Percentiles rank a stretch among this genome's conserved stretches.
phyloP scores from a whole-genome alignment of 2,888 invertebrate species.

The Stegophylla sp. region DNA sequence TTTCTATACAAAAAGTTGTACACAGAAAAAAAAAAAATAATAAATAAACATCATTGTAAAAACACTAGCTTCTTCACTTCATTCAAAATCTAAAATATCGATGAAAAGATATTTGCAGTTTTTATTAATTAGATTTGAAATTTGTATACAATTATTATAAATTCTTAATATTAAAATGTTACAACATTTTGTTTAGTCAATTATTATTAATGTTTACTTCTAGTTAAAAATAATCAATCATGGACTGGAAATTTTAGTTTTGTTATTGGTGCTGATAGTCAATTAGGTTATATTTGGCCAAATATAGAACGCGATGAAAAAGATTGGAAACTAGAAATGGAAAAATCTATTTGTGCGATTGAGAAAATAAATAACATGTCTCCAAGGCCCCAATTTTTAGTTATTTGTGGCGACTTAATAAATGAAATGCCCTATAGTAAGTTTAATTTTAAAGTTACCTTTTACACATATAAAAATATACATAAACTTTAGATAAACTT shows the following conservation, averaged over 20 bases:
- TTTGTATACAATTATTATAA: no score
- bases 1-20: no score
- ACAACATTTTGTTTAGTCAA: no score
- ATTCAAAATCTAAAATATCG: no score
- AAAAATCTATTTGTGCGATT: slow-evolving; percentile 64
- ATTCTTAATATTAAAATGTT: no score
- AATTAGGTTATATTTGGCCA: slow-evolving; percentile 66
- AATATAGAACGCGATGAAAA: slow-evolving; percentile 61
- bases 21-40: no score
- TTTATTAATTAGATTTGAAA: no score
- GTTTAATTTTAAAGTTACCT: not conserved
- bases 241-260: slow-evolving; percentile 67
- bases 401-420: slow-evolving; percentile 68
- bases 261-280: slow-evolving; percentile 67
- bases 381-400: slow-evolving; percentile 66
- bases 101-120: no score
- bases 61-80: no score
- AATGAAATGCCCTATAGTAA: slow-evolving; percentile 65
- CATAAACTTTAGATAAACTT: slow-evolving; percentile 40
- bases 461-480: not conserved
- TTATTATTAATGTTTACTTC: not conserved
- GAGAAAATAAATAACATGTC: slow-evolving; percentile 65
- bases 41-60: no score
- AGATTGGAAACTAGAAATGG: slow-evolving; percentile 66
- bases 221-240: slow-evolving; percentile 59